Base-by-base conservation (phyloP, 1,140 invertebrate species). In the Drosophila sproati region DNA sequence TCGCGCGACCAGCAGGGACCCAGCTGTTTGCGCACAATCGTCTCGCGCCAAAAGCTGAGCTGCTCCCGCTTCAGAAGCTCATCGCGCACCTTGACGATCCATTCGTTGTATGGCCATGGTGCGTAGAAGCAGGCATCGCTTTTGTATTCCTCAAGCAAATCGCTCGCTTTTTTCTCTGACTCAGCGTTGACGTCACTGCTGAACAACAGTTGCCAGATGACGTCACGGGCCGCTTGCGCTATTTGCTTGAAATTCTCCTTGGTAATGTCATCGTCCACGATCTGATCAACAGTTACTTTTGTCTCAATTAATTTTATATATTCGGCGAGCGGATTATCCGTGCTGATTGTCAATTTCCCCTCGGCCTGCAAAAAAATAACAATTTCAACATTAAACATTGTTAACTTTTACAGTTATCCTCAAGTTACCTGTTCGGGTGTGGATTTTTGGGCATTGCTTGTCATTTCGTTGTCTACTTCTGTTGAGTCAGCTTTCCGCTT, bases 1-100 rank as follows among this genome's bases (percentile, higher is more conserved):
- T 92, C 91, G 1, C 79, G 77, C 0, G 83, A 83, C 83, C 87
- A 92, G 41, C 91, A 90, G 0, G 88, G 79, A 6, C 91, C 91
- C 32, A 92, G 29, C 47, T 86, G 75, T 3, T 73, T 76, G 45
- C 74, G 64, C 0, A 92, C 91, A 8, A 92, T 50, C 4, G 59
- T 59, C 0, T 92, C 62, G 1, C 78, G 71, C 91, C 91, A 92
- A 43, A 92, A 92, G 7, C 87, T 78, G 3, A 92, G 10, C 7
- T 80, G 52, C 1, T 92, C 35, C 0, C 59, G 43, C 45, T 87
- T 75, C 0, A 92, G 51, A 3, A 92, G 32, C 54, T 91, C 89
- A 35, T 91, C 87, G 3, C 91, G 74, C 20, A 92, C 8, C 35
- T 39, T 73, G 1, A 74, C 48, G 43, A 92, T 91, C 91, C 91